Conservation (phyloP, 2,888 invertebrate genomes). For the Psylliodes chrysocephalus region DNA sequence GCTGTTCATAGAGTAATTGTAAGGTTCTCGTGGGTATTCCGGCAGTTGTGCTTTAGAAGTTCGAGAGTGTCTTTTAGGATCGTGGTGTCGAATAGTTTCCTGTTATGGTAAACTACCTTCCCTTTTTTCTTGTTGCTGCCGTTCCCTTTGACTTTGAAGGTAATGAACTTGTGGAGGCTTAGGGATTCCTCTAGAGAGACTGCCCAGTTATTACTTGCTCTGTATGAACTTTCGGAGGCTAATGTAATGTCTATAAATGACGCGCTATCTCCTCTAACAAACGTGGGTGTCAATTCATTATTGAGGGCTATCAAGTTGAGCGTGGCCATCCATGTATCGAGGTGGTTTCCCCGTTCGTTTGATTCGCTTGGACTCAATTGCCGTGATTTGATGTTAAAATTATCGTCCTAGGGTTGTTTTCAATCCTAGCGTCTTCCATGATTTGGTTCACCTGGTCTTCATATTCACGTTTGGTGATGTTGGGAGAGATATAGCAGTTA, state of each 20-base stretch:
- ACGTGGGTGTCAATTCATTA: neutral
- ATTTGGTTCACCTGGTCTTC: no score
- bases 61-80: no score
- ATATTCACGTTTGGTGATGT: no score
- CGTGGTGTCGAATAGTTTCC: neutral
- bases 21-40: neutral
- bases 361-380: conserved; percentile 14
- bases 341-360: conserved; percentile 2
- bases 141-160: neutral
- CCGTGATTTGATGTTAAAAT: conserved; percentile 18
- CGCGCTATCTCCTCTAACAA: neutral
- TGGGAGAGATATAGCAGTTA: no score
- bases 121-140: neutral
- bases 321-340: neutral
- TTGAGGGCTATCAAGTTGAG: neutral
- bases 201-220: neutral
- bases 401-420: neutral
- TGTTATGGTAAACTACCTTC: neutral
- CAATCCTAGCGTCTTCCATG: no score
- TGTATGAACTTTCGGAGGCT: neutral
- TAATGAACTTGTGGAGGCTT: neutral
- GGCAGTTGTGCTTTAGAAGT: no score
- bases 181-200: neutral
- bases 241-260: conserved; percentile 1
- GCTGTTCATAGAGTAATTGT: neutral